A percentile compares a stretch with the other conserved stretches of the same genome.
phyloP scores from a whole-genome alignment of 2,888 invertebrate species.

The Punctoribates punctum region DNA sequence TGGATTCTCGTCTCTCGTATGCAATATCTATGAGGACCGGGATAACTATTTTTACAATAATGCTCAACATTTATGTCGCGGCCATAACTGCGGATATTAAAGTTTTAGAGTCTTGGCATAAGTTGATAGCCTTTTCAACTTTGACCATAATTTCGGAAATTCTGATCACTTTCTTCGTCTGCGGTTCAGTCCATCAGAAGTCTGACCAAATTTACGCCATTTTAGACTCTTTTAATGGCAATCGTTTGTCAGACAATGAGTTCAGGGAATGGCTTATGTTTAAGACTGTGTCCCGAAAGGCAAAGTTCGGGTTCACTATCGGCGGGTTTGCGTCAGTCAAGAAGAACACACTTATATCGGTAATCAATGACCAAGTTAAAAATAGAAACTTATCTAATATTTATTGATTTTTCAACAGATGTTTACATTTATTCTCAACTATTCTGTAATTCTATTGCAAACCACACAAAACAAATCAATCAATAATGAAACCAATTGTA shows the following conservation, averaged over 20 bases:
- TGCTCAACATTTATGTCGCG: background rate
- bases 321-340: background rate
- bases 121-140: background rate
- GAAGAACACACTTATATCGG: conserved; percentile 4
- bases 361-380: too few relatives aligned
- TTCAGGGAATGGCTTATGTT: background rate
- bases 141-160: background rate
- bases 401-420: too few relatives aligned
- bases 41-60: background rate
- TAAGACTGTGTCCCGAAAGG: background rate
- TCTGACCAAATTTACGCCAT: background rate
- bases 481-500: too few relatives aligned
- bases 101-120: too few relatives aligned
- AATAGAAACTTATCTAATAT: too few relatives aligned
- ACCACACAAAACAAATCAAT: too few relatives aligned
- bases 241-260: background rate
- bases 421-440: too few relatives aligned
- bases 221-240: background rate
- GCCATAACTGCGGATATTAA: background rate
- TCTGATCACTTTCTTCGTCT: background rate
- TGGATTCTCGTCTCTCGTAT: background rate
- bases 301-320: background rate
- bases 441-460: too few relatives aligned
- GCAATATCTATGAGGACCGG: background rate
- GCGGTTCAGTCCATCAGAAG: background rate